Base-by-base conservation (phyloP, 23 tunicate genomes). In the Diplosoma virens region DNA sequence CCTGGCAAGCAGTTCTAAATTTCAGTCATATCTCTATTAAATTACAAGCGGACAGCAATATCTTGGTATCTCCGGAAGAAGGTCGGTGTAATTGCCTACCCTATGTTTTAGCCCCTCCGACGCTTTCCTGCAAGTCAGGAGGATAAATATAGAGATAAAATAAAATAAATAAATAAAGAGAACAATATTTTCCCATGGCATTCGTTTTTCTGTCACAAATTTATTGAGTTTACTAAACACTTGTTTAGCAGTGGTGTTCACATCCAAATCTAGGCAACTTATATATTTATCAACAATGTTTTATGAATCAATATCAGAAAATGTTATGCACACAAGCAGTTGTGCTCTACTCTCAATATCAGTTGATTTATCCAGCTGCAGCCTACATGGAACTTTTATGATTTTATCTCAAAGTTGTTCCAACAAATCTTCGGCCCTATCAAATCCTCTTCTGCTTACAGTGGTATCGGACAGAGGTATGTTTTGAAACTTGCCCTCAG, bases 201-300 rank as follows among this genome's bases (percentile, higher is more conserved):
- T n/a, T n/a, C n/a, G 65, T 58, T 58, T 58, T 58, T 58, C 65
- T 58, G 24, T 58, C 65, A n/a, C 26, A 23, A 58, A 58, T 58
- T 58, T 22, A 22, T 58, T 9, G 65, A 73, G 79, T 73, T 73
- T 73, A 14, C n/a, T n/a, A n/a, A n/a, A n/a, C n/a, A 69, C 65
- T 69, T 69, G 76, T 69, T 20, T 55, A 37, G 76, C 79, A 73
- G 79, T 48, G 26, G 79, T 73, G 33, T 25, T 73, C 64, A 73
- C 79, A 73, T 52, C 79, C 79, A 73, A 20, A 50, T 48, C 79
- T 73, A 73, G 79, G 67, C 79, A 73, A 73, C 79, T 47, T 50
- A 73, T 25, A 73, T 73, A 48, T 73, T 73, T 65, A 17, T 73
- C 79, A 73, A 73, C 79, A 48, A 48, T 69, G 14, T 5, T 20